These are phyloP conservation scores for Watsonalla binaria DNA, from an alignment of 2,888 invertebrate genomes.

Conservation along the genomic window DNA sequence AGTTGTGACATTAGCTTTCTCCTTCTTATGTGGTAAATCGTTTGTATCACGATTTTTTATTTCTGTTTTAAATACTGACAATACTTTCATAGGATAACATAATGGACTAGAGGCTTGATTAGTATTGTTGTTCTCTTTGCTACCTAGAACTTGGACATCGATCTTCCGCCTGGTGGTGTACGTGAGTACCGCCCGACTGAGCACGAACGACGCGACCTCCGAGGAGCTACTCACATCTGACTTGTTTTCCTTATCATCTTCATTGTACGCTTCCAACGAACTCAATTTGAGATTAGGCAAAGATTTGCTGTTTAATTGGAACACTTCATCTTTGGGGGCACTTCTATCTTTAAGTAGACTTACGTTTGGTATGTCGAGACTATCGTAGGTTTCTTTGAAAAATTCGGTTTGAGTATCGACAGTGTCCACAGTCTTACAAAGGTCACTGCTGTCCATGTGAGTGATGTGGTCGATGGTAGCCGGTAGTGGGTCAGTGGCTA, in stretches of 20 bases:
- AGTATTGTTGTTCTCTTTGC: conserved; percentile 33
- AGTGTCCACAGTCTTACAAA: conserved; percentile 27
- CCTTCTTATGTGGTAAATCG: conserved; percentile 20
- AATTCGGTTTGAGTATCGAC: conserved; percentile 33
- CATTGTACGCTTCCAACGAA: background rate
- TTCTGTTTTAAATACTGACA: conserved; percentile 60
- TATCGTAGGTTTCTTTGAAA: conserved; percentile 46
- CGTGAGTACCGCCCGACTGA: conserved; percentile 59
- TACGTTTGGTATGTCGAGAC: conserved; percentile 66
- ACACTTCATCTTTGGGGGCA: conserved; percentile 40
- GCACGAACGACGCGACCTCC: conserved; percentile 52
- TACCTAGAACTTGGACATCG: conserved; percentile 57
- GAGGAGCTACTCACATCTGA: conserved; percentile 28
- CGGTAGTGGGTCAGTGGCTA: conserved; percentile 37
- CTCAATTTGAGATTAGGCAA: conserved; percentile 37
- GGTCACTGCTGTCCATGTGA: conserved; percentile 32
- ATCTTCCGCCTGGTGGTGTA: conserved; percentile 65
- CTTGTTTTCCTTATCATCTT: conserved; percentile 26
- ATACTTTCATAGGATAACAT: conserved; percentile 58
- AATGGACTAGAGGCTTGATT: conserved; percentile 44
- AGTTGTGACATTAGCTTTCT: conserved; percentile 15
- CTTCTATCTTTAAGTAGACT: conserved; percentile 54
- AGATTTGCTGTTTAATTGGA: conserved; percentile 35
- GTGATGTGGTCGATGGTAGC: conserved; percentile 35
- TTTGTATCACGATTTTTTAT: conserved; percentile 27